Conservation (phyloP, 1,140 invertebrate species). For the Muscidifurax raptorellus region DNA sequence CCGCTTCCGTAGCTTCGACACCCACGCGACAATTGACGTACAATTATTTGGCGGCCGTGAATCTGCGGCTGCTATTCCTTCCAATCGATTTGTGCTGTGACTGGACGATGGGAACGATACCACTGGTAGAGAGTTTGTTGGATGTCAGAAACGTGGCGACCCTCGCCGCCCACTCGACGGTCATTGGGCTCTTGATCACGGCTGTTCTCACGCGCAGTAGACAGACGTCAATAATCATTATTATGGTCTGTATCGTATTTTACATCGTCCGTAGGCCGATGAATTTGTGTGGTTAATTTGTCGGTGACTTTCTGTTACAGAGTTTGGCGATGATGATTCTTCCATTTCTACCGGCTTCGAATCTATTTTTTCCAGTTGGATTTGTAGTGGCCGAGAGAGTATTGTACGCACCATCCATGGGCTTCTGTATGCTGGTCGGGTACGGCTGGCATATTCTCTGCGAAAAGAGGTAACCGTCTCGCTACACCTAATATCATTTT, state of each 20-base stretch:
- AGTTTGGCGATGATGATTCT: constrained; percentile 90
- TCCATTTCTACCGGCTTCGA: constrained; percentile 96
- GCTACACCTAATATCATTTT: background rate
- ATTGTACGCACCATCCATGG: constrained; percentile 98
- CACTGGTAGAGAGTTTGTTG: constrained; percentile 85
- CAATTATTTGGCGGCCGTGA: constrained; percentile 93
- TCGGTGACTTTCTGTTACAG: constrained; percentile 75
- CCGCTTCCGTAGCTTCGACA: constrained; percentile 86
- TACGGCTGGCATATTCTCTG: constrained; percentile 82
- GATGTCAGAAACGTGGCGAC: constrained; percentile 93
- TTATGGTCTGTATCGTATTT: constrained; percentile 81
- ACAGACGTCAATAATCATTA: constrained; percentile 83
- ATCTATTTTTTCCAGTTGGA: constrained; percentile 97
- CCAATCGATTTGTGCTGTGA: constrained; percentile 96
- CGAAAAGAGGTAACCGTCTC: constrained; percentile 73
- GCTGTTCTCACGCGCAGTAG: constrained; percentile 81
- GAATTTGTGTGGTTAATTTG: background rate
- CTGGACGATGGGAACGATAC: constrained; percentile 99
- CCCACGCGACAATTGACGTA: constrained; percentile 93
- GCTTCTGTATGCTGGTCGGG: constrained; percentile 94
- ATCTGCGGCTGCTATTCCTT: constrained; percentile 92
- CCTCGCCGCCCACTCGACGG: constrained; percentile 80
- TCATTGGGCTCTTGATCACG: constrained; percentile 80
- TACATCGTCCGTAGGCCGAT: background rate
- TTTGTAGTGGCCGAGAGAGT: constrained; percentile 98